A percentile compares a stretch with the other conserved stretches of the same genome.
Evolutionary conservation across 2,113 vertebrate genomes (phyloP).

Genomic region (Hystrix brachyura): DNA sequence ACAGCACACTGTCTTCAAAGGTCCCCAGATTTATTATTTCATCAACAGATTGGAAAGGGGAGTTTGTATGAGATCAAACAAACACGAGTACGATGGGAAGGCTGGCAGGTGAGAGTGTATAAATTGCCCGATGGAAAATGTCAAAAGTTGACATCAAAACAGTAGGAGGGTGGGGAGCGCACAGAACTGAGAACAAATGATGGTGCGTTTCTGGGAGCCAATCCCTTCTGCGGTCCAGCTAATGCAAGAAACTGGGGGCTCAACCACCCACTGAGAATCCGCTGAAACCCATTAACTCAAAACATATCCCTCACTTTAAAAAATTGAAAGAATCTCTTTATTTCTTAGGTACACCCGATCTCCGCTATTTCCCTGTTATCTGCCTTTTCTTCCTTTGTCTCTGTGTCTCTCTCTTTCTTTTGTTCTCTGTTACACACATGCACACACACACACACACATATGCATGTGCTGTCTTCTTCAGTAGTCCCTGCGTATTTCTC

Average conservation of each 20-base stretch:
- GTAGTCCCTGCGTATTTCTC: neutral
- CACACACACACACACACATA: neutral
- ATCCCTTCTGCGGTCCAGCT: slow-evolving; percentile 17
- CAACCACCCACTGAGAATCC: slow-evolving; percentile 60
- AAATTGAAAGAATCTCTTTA: slow-evolving; percentile 32
- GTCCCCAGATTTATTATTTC: slow-evolving; percentile 83
- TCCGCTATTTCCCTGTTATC: slow-evolving; percentile 11
- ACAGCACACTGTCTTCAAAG: slow-evolving; percentile 77
- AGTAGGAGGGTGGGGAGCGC: slow-evolving; percentile 12
- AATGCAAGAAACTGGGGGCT: slow-evolving; percentile 50
- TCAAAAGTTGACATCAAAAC: slow-evolving; percentile 81
- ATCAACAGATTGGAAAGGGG: slow-evolving; percentile 80
- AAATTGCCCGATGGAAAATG: slow-evolving; percentile 83
- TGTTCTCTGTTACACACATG: neutral
- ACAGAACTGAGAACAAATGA: slow-evolving; percentile 73
- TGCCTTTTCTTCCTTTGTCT: neutral
- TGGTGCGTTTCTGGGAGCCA: slow-evolving; percentile 47
- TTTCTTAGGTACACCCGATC: neutral
- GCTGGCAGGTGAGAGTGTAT: slow-evolving; percentile 79
- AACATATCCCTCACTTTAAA: slow-evolving; percentile 58
- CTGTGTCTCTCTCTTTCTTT: neutral
- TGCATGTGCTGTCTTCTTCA: neutral
- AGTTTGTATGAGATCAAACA: slow-evolving; percentile 84
- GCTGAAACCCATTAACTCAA: slow-evolving; percentile 75
- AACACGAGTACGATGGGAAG: slow-evolving; percentile 73